Evolutionary conservation across 1,140 invertebrate genomes (phyloP), one percentile per base, ranked within the genome.

Genomic region (Triops cancriformis): DNA sequence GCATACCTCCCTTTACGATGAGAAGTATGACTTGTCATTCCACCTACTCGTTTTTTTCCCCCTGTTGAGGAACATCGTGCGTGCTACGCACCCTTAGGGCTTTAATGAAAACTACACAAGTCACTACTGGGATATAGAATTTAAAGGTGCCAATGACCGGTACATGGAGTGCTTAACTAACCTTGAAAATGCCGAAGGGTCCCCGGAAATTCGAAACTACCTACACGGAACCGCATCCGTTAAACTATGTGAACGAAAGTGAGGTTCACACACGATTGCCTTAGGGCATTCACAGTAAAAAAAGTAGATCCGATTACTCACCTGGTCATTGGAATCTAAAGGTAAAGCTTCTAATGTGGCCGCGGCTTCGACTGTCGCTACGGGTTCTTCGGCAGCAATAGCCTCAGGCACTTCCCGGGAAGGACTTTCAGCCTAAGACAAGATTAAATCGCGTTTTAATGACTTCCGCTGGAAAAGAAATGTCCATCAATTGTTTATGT

Each of bases 81-180:
- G 23, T 64, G 51, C 3, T 23, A n/a, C n/a, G 51, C 51, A 64
- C 18, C 51, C 51, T 64, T 18, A 3, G 51, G 51, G 7, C 51
- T 10, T 7, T 18, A 64, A 5, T 23, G 23, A 18, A 64, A 18
- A 64, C 1, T 18, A 64, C 10, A 64, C n/a, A 18, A 23, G 51
- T 23, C 18, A 23, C 51, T 23, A 64, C 3, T 23, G 14, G 18
- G 9, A 23, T 18, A 64, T 64, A 64, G 51, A 23, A n/a, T 64
- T 64, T 64, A 18, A 64, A n/a, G 23, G 51, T 64, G 51, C 51
- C 51, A 64, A 64, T 64, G 51, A 64, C 51, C 51, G 51, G 51
- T 64, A 18, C 23, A 64, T 18, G 14, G 18, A 23, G 51, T 64
- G 14, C 51, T 64, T 64, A 23, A 64, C 14, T 18, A 64, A 23